Evolutionary conservation across 2,113 vertebrate species (phyloP), one percentile per base, ranked within the genome.

Genomic region (Ammodytes marinus): DNA sequence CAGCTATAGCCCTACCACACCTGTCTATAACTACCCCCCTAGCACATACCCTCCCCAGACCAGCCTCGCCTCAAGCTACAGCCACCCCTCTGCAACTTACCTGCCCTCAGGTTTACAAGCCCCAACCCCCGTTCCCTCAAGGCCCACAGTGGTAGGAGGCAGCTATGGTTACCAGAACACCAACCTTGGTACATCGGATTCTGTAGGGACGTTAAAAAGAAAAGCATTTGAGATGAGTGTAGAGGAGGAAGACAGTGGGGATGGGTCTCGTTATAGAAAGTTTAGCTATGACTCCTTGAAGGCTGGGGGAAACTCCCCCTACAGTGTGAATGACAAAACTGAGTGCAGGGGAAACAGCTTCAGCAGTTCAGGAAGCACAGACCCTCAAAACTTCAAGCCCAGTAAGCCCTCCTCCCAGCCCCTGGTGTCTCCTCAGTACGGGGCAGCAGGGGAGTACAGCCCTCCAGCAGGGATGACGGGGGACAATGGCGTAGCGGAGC

Each of bases 281-380:
- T 98, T 96, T 77, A 92, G 94, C 79, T 98, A 97, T 46, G 97
- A 98, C 86, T 92, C 96, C 46, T 82, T 96, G 87, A 98, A 99
- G 89, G 84, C 94, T 1, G 93, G 93, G 11, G 94, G 86, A n/a
- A 91, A 91, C 76, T 92, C 96, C 55, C 74, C 95, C 15, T 99
- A 97, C 86, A 80, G 95, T 53, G 66, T 97, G 69, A 87, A 94
- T 50, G 97, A 97, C 86, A 95, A 95, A 85, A 88, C 88, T 19
- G 97, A 98, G 86, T 97, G 97, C 86, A 90, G 94, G 50, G 96
- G 96, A 46, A 97, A 96, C 0, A 94, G 97, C 13, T 98, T 97
- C 69, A 64, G 86, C 69, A 58, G 85, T 15, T 50, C 94, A 78
- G 80, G 88, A 46, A 79, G 90, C 63, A 82, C 93, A 69, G 95